Conservation (phyloP, 2,888 invertebrate species). For the Gnatocerus cornutus region DNA sequence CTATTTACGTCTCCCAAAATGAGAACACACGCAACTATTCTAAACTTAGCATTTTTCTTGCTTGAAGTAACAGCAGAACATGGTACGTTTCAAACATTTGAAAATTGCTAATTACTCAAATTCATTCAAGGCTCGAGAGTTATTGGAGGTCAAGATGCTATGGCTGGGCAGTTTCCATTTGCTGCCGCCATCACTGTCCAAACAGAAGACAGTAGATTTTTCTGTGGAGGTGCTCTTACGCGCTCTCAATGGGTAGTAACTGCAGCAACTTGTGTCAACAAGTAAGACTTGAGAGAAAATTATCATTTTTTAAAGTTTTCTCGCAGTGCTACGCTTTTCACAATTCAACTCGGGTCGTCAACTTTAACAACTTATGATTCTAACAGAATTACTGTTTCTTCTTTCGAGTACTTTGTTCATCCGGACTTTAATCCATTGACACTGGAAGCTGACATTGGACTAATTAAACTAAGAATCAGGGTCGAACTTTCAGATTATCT, state of each 20-base stretch:
- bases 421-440: slow-evolving; percentile 12
- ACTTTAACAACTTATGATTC: slow-evolving; percentile 6
- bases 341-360: slow-evolving; percentile 24
- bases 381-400: slow-evolving; percentile 11
- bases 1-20: too few species aligned
- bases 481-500: not conserved
- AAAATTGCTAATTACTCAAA: too few species aligned
- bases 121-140: not conserved
- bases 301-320: too few species aligned
- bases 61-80: too few species aligned
- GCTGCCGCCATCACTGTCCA: slow-evolving; percentile 11
- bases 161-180: not conserved
- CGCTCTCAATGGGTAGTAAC: not conserved
- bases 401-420: slow-evolving; percentile 25
- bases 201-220: not conserved
- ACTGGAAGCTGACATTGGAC: slow-evolving; percentile 16
- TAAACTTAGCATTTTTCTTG: too few species aligned
- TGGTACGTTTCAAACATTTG: too few species aligned
- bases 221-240: slow-evolving; percentile 14
- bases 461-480: slow-evolving; percentile 13
- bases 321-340: slow-evolving; percentile 18
- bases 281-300: not conserved
- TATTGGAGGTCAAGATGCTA: not conserved
- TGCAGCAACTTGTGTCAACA: not conserved
- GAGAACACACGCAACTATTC: too few species aligned